Percentiles rank a stretch among this genome's conserved stretches.
phyloP scores from a whole-genome alignment of 2,888 invertebrate genomes.

The Willowsia nigromaculata region DNA sequence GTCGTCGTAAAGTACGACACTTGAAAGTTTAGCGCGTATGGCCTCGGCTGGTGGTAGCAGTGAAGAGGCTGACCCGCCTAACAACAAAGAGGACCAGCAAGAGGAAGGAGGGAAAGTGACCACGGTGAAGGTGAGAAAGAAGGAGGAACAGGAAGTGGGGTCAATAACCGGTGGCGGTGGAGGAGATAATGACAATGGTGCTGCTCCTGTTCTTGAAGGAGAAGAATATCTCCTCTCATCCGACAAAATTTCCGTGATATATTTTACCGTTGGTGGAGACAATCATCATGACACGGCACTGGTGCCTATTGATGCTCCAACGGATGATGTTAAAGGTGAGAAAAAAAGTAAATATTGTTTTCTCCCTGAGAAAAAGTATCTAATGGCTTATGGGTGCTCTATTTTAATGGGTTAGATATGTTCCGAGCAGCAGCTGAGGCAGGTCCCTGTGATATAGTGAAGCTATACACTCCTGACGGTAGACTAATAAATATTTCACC shows the following conservation, averaged over 20 bases:
- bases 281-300: slow-evolving; percentile 76
- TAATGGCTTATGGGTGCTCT: too few relatives aligned
- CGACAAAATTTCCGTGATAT: slow-evolving; percentile 68
- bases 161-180: not conserved
- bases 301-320: slow-evolving; percentile 77
- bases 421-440: slow-evolving; percentile 86
- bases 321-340: slow-evolving; percentile 78
- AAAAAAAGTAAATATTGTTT: not conserved
- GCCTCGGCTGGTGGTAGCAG: slow-evolving; percentile 72
- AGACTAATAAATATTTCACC: slow-evolving; percentile 85
- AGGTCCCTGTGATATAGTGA: slow-evolving; percentile 85
- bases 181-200: not conserved
- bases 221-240: not conserved
- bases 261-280: slow-evolving; percentile 76
- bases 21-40: slow-evolving; percentile 73
- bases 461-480: slow-evolving; percentile 84
- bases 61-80: slow-evolving; percentile 63
- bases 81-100: slow-evolving; percentile 9
- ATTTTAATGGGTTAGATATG: too few relatives aligned
- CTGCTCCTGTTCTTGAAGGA: too few relatives aligned
- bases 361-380: not conserved
- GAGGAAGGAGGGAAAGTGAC: not conserved
- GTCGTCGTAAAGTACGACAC: not conserved
- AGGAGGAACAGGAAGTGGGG: not conserved
- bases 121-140: not conserved